phyloP scores from a whole-genome alignment of 2,797 vertebrate species.

The Glyptemys insculpta region DNA sequence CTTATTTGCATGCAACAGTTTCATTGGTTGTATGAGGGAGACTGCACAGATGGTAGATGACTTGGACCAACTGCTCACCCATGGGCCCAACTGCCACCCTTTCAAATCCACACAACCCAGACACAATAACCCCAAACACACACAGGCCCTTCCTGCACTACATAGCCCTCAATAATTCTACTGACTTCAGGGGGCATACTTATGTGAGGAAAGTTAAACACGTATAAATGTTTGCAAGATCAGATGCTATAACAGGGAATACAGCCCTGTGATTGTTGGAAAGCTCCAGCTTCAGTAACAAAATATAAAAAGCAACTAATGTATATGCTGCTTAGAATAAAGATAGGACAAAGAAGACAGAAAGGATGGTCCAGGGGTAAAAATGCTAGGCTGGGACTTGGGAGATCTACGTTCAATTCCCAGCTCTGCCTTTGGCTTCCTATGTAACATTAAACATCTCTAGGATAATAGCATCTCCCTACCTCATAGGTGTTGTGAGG shows the following conservation, averaged over 20 bases:
- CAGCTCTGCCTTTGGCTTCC: background rate
- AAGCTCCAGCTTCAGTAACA: background rate
- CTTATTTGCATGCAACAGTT: no score
- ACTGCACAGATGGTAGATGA: no score
- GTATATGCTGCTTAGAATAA: background rate
- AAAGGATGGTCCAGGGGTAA: background rate
- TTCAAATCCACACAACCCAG: no score
- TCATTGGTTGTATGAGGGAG: no score
- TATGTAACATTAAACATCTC: background rate
- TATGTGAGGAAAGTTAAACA: background rate
- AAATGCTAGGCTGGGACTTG: background rate
- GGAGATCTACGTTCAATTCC: background rate
- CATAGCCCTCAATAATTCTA: background rate
- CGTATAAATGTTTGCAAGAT: background rate
- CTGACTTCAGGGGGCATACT: background rate
- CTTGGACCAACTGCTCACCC: no score
- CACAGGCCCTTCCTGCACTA: no score
- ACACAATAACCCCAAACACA: no score
- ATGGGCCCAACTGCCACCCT: no score
- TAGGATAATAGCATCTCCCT: background rate
- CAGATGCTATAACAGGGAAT: background rate
- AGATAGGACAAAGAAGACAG: background rate
- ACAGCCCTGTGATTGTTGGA: background rate
- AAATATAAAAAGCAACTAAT: background rate
- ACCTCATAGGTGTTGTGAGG: background rate